These are phyloP conservation scores for Zaprionus taronus DNA, from an alignment of 1,140 invertebrate species.

Conservation along the genomic window DNA sequence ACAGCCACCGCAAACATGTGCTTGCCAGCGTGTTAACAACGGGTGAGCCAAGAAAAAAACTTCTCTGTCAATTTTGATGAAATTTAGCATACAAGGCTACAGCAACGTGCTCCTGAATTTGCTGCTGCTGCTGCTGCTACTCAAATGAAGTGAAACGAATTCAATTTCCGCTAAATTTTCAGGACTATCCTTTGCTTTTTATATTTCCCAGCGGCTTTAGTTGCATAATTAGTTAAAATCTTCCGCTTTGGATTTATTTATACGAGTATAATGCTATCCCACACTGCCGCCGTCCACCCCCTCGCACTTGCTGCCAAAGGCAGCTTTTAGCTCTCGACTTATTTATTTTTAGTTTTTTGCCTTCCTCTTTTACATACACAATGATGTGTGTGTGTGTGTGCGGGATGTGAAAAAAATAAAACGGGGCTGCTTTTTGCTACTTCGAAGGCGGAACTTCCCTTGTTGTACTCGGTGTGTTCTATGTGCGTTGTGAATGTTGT, in stretches of 20 bases:
- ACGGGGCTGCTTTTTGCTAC: conserved; percentile 45
- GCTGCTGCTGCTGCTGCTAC: conserved; percentile 12
- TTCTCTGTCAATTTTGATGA: conserved; percentile 64
- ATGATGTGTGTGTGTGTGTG: conserved; percentile 42
- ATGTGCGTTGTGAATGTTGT: conserved; percentile 15
- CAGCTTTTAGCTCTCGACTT: conserved; percentile 68
- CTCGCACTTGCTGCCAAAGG: conserved; percentile 25
- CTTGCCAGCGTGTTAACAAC: conserved; percentile 72
- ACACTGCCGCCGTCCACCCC: background rate
- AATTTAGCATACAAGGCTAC: background rate
- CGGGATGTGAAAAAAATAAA: conserved; percentile 49
- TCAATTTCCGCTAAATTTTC: conserved; percentile 40
- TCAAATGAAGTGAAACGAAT: conserved; percentile 56
- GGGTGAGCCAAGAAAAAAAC: conserved; percentile 46
- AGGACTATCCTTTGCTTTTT: conserved; percentile 27
- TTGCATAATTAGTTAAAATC: conserved; percentile 65
- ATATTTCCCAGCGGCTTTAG: conserved; percentile 2
- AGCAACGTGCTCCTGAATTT: background rate
- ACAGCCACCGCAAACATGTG: conserved; percentile 64
- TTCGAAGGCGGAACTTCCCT: conserved; percentile 57
- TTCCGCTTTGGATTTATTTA: conserved; percentile 46
- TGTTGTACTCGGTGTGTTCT: conserved; percentile 40
- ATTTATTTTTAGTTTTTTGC: conserved; percentile 68
- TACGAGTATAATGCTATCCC: conserved; percentile 38
- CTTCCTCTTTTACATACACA: conserved; percentile 45